These are phyloP conservation scores for Chiloscyllium punctatum DNA, from an alignment of 2,797 vertebrate genomes.

Conservation along the genomic window DNA sequence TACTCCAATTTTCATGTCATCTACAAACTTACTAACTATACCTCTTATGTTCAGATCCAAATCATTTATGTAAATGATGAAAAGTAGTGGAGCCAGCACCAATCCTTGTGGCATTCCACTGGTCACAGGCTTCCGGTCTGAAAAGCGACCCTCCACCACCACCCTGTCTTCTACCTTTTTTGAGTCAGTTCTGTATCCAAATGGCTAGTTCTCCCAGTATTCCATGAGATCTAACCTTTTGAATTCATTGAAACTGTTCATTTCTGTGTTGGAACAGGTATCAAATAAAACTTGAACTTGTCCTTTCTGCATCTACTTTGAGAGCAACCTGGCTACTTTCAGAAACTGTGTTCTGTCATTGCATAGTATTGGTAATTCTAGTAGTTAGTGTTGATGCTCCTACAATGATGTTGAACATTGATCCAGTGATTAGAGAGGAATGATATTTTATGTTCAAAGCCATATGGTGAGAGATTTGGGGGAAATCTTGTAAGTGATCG, in stretches of 20 bases:
- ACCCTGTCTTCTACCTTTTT: no score
- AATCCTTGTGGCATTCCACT: no score
- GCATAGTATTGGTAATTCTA: not conserved
- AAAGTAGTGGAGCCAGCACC: no score
- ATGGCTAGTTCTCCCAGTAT: no score
- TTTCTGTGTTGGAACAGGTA: not conserved
- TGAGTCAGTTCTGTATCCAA: no score
- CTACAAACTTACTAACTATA: no score
- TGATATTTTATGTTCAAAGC: not conserved
- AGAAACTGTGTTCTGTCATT: not conserved
- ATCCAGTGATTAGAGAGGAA: not conserved
- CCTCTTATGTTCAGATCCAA: no score
- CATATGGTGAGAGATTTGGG: not conserved
- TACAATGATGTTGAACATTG: not conserved
- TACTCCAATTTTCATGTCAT: no score
- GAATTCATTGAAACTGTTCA: not conserved
- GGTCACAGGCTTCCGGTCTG: no score
- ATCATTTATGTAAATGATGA: no score
- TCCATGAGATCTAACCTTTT: no score
- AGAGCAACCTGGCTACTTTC: not conserved
- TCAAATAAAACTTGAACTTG: not conserved
- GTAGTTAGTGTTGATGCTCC: not conserved
- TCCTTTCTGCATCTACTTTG: not conserved
- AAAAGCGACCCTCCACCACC: no score
- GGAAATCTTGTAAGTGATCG: not conserved